phyloP scores from a whole-genome alignment of 2,113 vertebrate genomes.

The Arenaria interpres region DNA sequence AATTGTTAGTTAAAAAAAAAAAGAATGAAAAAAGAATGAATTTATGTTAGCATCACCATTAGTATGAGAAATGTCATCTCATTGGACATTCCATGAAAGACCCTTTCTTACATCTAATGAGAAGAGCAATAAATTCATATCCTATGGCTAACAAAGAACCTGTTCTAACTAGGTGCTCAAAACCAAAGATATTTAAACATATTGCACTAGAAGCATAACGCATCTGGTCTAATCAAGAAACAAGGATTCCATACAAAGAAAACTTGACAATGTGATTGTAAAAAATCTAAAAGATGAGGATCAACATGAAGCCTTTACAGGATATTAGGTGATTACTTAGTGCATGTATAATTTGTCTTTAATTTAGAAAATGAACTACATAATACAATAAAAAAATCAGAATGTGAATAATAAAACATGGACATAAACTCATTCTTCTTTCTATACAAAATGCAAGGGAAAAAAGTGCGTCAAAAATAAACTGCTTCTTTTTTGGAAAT shows the following conservation, averaged over 20 bases:
- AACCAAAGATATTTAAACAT: background rate
- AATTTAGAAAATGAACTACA: background rate
- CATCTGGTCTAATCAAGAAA: background rate
- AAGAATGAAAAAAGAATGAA: background rate
- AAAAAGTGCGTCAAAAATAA: background rate
- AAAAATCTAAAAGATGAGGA: background rate
- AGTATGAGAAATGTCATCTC: background rate
- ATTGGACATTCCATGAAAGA: background rate
- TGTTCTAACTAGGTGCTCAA: background rate
- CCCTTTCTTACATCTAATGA: background rate
- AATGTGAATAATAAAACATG: background rate
- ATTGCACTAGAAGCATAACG: background rate
- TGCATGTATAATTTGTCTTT: background rate
- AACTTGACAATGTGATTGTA: background rate
- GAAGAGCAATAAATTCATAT: background rate
- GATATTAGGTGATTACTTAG: background rate
- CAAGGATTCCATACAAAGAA: background rate
- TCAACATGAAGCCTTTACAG: background rate
- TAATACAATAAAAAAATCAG: background rate
- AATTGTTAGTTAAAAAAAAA: background rate
- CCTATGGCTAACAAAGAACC: background rate
- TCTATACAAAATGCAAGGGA: background rate
- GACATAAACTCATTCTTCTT: background rate
- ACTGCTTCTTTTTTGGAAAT: background rate
- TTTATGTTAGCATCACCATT: background rate